phyloP scores from a whole-genome alignment of 2,888 invertebrate genomes.

The Drosophila neutralis region DNA sequence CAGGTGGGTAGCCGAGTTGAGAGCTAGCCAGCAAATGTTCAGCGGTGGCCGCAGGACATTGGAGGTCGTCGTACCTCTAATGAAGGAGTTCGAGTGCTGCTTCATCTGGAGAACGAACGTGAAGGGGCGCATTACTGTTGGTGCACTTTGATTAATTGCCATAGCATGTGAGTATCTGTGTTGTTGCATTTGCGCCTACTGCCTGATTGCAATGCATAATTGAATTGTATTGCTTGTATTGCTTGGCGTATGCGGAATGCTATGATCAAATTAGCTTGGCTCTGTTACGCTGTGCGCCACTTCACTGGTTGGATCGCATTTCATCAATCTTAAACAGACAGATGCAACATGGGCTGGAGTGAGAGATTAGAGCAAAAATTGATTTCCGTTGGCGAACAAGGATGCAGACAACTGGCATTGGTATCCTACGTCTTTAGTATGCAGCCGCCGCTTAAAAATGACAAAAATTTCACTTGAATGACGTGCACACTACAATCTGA shows the following conservation, averaged over 20 bases:
- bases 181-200: constrained; percentile 18
- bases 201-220: constrained; percentile 59
- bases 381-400: constrained; percentile 41
- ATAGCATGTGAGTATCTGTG: constrained; percentile 52
- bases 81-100: constrained; percentile 63
- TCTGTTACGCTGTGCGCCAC: not conserved
- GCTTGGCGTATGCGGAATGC: constrained; percentile 58
- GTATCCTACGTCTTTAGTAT: constrained; percentile 21
- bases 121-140: constrained; percentile 17
- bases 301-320: not conserved
- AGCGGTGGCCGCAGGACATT: constrained; percentile 12
- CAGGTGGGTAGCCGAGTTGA: not conserved
- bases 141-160: constrained; percentile 75
- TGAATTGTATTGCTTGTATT: constrained; percentile 51
- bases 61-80: constrained; percentile 52
- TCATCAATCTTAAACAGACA: constrained; percentile 25
- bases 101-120: constrained; percentile 37
- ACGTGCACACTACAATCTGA: constrained; percentile 28
- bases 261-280: constrained; percentile 56
- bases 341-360: constrained; percentile 7
- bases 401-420: constrained; percentile 12
- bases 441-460: constrained; percentile 30
- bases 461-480: constrained; percentile 49
- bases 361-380: constrained; percentile 43
- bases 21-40: not conserved